A percentile compares a stretch with the other conserved stretches of the same genome.
phyloP scores from a whole-genome alignment of 2,888 invertebrate species.

The Agrochola macilenta region DNA sequence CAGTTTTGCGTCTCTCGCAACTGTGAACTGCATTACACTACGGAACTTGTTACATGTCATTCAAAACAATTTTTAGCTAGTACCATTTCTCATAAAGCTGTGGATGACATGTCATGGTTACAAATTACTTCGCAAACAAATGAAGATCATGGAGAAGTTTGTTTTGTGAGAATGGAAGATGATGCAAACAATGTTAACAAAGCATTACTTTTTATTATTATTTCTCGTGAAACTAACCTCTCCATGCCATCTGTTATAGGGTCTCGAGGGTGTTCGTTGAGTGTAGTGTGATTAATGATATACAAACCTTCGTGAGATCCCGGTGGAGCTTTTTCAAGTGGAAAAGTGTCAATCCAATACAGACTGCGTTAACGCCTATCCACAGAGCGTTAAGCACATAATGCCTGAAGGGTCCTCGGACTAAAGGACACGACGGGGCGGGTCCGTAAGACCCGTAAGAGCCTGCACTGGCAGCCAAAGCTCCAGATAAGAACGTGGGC shows the following conservation, averaged over 20 bases:
- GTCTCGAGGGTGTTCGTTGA: constrained; percentile 36
- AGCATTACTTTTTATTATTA: constrained; percentile 69
- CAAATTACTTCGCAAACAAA: constrained; percentile 68
- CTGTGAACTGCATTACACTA: constrained; percentile 78
- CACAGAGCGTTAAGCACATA: constrained; percentile 97
- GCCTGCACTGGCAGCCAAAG: constrained; percentile 95
- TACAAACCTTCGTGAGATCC: constrained; percentile 93
- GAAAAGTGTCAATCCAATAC: constrained; percentile 95
- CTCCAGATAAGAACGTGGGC: constrained; percentile 96
- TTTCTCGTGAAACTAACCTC: constrained; percentile 74
- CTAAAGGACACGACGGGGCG: constrained; percentile 95
- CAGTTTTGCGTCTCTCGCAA: constrained; percentile 69
- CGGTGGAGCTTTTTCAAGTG: constrained; percentile 95
- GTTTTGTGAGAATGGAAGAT: constrained; percentile 73
- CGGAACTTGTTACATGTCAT: constrained; percentile 74
- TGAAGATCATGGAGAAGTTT: constrained; percentile 81
- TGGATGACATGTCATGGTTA: constrained; percentile 76
- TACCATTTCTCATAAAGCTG: constrained; percentile 77
- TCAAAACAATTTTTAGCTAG: constrained; percentile 71
- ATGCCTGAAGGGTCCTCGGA: constrained; percentile 96
- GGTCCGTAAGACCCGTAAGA: constrained; percentile 92
- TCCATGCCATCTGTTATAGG: constrained; percentile 77
- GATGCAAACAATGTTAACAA: constrained; percentile 75
- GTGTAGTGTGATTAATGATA: constrained; percentile 49
- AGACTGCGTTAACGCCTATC: constrained; percentile 97